Base-by-base conservation (phyloP, 2,888 invertebrate genomes). In the Pterobdella sp. region DNA sequence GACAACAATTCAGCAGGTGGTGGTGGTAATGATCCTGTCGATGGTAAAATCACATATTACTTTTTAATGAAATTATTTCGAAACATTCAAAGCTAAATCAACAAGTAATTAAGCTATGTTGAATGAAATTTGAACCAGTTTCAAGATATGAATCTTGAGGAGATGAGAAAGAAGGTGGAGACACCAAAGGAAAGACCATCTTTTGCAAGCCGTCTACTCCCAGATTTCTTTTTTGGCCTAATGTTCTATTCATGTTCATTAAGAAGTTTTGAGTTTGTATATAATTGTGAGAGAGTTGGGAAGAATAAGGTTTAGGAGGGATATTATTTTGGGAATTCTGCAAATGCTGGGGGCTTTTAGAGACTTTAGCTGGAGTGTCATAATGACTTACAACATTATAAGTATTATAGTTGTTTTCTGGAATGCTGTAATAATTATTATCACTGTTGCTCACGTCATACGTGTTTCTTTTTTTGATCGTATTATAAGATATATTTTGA, bases 181-280 rank as follows among this genome's bases (percentile, higher is more conserved):
- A 63, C 0, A 72, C 72, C 34, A 74, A 69, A 22, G 74, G 74
- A 49, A 65, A 49, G 26, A 68, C 74, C 56, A 67, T 31, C 35
- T 49, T 74, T 3, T 34, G 26, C 1, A 68, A 42, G 42, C 74
- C 74, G 10, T 66, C 69, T 22, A 56, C 69, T 22, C 72, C 74
- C 3, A 64, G 52, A 7, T 31, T 26, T 36, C 60, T 49, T 37
- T 74, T 74, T 52, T 42, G 56, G 1, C 69, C 68, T 18, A 74
- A 68, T 35, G 74, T 60, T 60, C 74, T 49, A 37, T 74, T 68
- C 18, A 74, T 63, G 42, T 74, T 74, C 1, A 74, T 52, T 14
- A 74, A 68, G 42, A 74, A 74, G 67, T 74, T 74, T 29, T 65
- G 35, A 1, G 74, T 74, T 34, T 74, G 74, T 0, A 52, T 49